These are phyloP conservation scores for Apocheima hispidaria DNA, from an alignment of 2,888 invertebrate species.

Conservation along the genomic window DNA sequence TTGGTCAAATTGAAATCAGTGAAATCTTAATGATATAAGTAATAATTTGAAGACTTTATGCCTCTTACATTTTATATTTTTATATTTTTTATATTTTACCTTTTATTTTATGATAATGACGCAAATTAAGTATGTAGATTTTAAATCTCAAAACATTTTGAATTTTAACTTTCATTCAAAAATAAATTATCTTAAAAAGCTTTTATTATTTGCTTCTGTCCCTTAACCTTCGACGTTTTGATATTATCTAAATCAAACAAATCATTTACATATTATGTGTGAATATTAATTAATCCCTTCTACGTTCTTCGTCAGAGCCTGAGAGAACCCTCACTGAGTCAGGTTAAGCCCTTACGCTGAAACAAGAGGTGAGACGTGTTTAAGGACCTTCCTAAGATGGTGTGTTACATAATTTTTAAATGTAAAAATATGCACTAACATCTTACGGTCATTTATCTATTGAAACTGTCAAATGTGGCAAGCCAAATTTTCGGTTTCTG, in stretches of 20 bases:
- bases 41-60: not conserved
- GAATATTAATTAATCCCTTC: not conserved
- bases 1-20: not conserved
- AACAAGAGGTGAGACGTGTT: slow-evolving; percentile 54
- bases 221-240: not conserved
- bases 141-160: not conserved
- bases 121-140: slow-evolving; percentile 2
- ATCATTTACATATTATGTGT: not conserved
- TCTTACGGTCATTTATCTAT: too few relatives aligned
- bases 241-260: not conserved
- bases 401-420: slow-evolving; percentile 18
- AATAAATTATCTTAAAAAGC: not conserved
- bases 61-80: not conserved
- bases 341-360: slow-evolving; percentile 45
- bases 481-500: too few relatives aligned
- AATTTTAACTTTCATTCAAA: not conserved
- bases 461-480: too few relatives aligned
- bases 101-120: slow-evolving; percentile 1
- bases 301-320: slow-evolving; percentile 7
- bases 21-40: not conserved
- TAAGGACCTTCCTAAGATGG: slow-evolving; percentile 43
- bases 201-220: too few relatives aligned
- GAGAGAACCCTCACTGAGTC: slow-evolving; percentile 32
- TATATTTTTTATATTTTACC: too few relatives aligned
- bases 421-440: slow-evolving; percentile 13